Base-by-base conservation (phyloP, 2,113 vertebrate genomes). In the Etheostoma cragini region DNA sequence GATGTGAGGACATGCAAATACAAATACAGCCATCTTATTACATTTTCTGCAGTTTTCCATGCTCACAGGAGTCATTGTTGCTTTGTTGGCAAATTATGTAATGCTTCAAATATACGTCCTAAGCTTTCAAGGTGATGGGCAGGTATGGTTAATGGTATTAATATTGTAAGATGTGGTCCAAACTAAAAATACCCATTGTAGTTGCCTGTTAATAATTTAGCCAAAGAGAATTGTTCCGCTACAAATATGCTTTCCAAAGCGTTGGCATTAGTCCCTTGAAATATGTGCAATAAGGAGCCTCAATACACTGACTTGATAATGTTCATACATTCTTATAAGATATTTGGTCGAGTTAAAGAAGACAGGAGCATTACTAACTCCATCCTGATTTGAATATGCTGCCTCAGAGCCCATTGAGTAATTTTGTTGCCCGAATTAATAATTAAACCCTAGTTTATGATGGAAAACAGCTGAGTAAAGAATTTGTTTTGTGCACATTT, bases 111-210 rank as follows among this genome's bases (percentile, higher is more conserved):
- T 74, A 77, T 83, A 62, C 64, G 24, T 42, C 26, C n/a, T 45
- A 60, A 82, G 62, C 75, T 80, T 70, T 53, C 15, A 0, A 21
- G 8, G n/a, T 91, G 88, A 89, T 53, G 35, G 87, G 53, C 80
- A 84, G 77, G 54, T 83, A 53, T 86, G 86, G 80, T 84, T 66
- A 91, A 84, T 69, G 49, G 5, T 70, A 87, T 89, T 78, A 91
- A 90, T 91, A 86, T 78, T 90, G 50, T 67, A 89, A 64, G 71
- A 52, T 61, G 13, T 60, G n/a, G 19, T 19, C n/a, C 12, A 47
- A 30, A 58, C 53, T 86, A 58, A 83, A 86, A 87, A 79, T 73
- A 81, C 38, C 49, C 50, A 78, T 81, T 90, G 84, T 84, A 58
- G 47, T 67, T 63, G 33, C 3, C 7, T 65, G 72, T 90, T 72